Percentiles rank a stretch among this genome's conserved stretches.
Conservation (phyloP, 2,797 vertebrate genomes). For the Leuciscus waleckii region DNA sequence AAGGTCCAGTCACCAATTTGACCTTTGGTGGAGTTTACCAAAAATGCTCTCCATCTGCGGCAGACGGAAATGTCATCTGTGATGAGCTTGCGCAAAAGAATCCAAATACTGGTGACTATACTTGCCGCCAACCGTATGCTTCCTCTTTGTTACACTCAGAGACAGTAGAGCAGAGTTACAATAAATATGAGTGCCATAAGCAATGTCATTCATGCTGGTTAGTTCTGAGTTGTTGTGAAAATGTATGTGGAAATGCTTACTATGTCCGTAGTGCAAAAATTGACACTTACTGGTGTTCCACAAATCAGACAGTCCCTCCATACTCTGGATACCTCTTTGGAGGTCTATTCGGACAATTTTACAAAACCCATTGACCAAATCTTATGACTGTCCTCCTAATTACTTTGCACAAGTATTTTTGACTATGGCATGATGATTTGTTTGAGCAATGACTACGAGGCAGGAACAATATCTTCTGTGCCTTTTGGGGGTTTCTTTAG, state of each 20-base stretch:
- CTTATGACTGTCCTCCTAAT: constrained; percentile 79
- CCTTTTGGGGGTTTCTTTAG: constrained; percentile 92
- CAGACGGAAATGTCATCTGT: constrained; percentile 74
- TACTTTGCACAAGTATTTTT: constrained; percentile 77
- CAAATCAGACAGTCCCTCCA: constrained; percentile 53
- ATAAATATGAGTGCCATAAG: constrained; percentile 74
- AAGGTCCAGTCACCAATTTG: constrained; percentile 82
- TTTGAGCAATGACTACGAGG: constrained; percentile 84
- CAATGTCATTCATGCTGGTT: constrained; percentile 55
- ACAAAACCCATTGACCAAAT: constrained; percentile 75
- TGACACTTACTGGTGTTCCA: constrained; percentile 84
- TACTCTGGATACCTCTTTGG: constrained; percentile 86
- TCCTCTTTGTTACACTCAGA: constrained; percentile 78
- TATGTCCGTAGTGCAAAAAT: constrained; percentile 79
- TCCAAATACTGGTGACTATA: constrained; percentile 79
- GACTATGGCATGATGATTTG: constrained; percentile 83
- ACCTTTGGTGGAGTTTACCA: constrained; percentile 90
- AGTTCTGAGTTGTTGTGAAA: constrained; percentile 67
- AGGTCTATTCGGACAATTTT: constrained; percentile 80
- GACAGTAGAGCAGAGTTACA: constrained; percentile 80
- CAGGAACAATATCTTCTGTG: constrained; percentile 71
- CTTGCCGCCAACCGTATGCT: constrained; percentile 77
- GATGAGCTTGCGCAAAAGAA: constrained; percentile 81
- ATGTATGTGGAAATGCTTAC: constrained; percentile 79
- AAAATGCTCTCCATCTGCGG: constrained; percentile 66